Evolutionary conservation across 2,113 vertebrate genomes (phyloP).

Genomic region (Amia ocellicauda): DNA sequence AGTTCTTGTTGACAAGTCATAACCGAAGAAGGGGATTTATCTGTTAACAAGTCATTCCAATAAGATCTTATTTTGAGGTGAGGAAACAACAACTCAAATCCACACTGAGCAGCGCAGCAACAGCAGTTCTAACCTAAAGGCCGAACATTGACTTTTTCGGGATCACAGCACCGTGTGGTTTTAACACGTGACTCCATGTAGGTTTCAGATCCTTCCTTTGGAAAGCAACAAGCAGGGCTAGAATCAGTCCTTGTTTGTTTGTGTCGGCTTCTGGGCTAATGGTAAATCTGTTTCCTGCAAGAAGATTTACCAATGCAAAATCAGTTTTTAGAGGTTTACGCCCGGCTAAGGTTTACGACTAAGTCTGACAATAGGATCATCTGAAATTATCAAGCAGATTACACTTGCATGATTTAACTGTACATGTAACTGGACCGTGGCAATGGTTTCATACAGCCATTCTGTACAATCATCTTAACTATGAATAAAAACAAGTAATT

Average conservation of each 20-base stretch:
- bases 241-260: background rate
- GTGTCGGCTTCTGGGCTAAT: background rate
- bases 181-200: background rate
- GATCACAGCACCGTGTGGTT: background rate
- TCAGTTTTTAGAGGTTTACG: conserved; percentile 17
- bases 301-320: conserved; percentile 12
- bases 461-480: background rate
- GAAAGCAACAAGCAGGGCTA: background rate
- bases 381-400: conserved; percentile 17
- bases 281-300: background rate
- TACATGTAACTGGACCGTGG: background rate
- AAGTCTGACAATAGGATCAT: conserved; percentile 18
- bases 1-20: background rate
- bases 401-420: conserved; percentile 3
- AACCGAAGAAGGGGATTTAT: background rate
- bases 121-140: conserved; percentile 25
- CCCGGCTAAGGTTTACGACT: conserved; percentile 12
- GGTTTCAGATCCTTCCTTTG: background rate
- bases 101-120: conserved; percentile 27
- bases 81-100: background rate
- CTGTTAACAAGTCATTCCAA: background rate
- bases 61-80: background rate
- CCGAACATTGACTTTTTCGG: conserved; percentile 18
- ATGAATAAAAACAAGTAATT: conserved; percentile 13
- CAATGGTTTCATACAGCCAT: background rate